These are phyloP conservation scores for Rhodophaea formosa DNA, from an alignment of 2,888 invertebrate genomes.

Conservation along the genomic window DNA sequence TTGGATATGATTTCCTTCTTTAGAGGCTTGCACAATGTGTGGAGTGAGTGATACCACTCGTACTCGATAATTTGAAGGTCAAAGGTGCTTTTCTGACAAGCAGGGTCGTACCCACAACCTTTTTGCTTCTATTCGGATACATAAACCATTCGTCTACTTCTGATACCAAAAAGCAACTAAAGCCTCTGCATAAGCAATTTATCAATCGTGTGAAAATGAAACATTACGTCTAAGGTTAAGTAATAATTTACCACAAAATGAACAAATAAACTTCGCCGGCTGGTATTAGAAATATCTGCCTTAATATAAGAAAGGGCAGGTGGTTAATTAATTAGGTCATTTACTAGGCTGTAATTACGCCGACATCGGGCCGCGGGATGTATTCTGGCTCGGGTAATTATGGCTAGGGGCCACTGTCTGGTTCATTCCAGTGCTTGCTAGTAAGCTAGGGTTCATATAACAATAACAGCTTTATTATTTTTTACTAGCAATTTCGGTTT, in stretches of 20 bases:
- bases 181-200: no score
- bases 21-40: no score
- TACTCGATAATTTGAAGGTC: not conserved
- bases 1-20: no score
- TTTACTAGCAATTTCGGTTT: no score
- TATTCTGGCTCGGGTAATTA: constrained; percentile 28
- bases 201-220: no score
- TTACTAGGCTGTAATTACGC: constrained; percentile 45
- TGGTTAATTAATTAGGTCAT: constrained; percentile 53
- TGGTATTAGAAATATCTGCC: constrained; percentile 34
- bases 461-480: no score
- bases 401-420: constrained; percentile 42
- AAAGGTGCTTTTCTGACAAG: not conserved
- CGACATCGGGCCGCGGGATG: constrained; percentile 36
- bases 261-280: not conserved
- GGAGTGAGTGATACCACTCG: no score
- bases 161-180: not conserved
- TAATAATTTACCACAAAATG: not conserved
- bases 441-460: not conserved
- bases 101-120: not conserved
- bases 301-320: constrained; percentile 42
- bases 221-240: no score
- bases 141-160: not conserved
- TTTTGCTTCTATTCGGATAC: not conserved
- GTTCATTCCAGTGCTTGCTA: constrained; percentile 18